Percentiles rank a stretch among this genome's conserved stretches.
These are phyloP conservation scores for Catocala fraxini DNA, from an alignment of 2,888 invertebrate species.

Conservation along the genomic window DNA sequence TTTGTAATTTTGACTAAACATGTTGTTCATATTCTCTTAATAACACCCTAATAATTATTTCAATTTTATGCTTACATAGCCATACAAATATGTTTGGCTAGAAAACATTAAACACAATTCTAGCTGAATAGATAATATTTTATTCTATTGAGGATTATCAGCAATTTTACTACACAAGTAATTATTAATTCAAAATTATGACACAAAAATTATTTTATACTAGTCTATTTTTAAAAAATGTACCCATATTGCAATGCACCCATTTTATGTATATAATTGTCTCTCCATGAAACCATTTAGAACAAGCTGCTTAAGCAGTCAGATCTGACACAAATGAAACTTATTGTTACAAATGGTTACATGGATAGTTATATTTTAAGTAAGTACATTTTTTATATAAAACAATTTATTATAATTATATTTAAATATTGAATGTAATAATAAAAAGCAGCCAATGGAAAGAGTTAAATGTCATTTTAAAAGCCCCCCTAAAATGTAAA, in stretches of 20 bases:
- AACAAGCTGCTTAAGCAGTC: slow-evolving; percentile 23
- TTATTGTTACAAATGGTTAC: slow-evolving; percentile 52
- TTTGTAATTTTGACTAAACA: slow-evolving; percentile 66
- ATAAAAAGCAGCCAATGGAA: slow-evolving; percentile 79
- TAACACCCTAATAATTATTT: slow-evolving; percentile 67
- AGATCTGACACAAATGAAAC: not conserved
- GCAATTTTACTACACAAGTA: slow-evolving; percentile 55
- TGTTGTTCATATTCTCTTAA: slow-evolving; percentile 60
- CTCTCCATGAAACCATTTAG: slow-evolving; percentile 62
- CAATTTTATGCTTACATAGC: slow-evolving; percentile 58
- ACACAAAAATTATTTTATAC: slow-evolving; percentile 45
- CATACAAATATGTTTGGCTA: slow-evolving; percentile 60
- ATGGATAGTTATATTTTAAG: slow-evolving; percentile 58
- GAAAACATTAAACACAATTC: slow-evolving; percentile 58
- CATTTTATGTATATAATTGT: slow-evolving; percentile 54
- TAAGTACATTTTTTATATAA: slow-evolving; percentile 62
- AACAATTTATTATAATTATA: slow-evolving; percentile 45
- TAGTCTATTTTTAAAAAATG: slow-evolving; percentile 49
- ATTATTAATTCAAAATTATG: slow-evolving; percentile 52
- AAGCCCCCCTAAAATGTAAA: slow-evolving; percentile 76
- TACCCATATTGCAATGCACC: slow-evolving; percentile 78
- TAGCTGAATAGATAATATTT: slow-evolving; percentile 70
- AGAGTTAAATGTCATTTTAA: slow-evolving; percentile 69
- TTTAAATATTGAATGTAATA: slow-evolving; percentile 59
- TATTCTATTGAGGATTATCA: slow-evolving; percentile 57